A percentile compares a stretch with the other conserved stretches of the same genome.
Evolutionary conservation across 2,797 vertebrate genomes (phyloP).

Genomic region (Coccyzus lansbergi): DNA sequence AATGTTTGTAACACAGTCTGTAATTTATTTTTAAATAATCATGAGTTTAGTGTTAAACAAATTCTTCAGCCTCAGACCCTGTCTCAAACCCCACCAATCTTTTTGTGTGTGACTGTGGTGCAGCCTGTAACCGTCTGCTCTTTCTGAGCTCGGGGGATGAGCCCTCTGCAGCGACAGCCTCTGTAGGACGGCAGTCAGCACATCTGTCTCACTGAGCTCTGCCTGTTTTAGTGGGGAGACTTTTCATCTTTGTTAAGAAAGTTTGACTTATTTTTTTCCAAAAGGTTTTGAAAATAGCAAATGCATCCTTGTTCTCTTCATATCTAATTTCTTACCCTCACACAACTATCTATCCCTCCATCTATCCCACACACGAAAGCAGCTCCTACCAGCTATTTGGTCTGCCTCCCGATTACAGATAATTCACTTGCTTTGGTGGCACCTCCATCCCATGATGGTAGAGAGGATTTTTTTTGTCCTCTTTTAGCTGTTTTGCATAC

Average conservation of each 20-base stretch:
- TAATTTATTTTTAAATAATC: conserved; percentile 35
- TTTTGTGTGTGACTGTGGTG: neutral
- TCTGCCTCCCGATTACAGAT: neutral
- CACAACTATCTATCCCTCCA: neutral
- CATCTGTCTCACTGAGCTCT: neutral
- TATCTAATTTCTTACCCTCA: accelerated
- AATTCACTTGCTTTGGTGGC: neutral
- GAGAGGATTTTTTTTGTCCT: neutral
- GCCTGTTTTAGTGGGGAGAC: accelerated
- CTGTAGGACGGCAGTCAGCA: neutral
- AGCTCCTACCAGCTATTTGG: neutral
- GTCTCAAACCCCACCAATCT: neutral
- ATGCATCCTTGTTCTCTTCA: accelerated
- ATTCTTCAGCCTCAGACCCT: neutral
- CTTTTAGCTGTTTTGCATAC: neutral
- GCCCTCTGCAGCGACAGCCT: neutral
- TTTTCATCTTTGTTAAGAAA: neutral
- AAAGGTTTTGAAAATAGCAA: neutral
- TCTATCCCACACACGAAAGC: neutral
- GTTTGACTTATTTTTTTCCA: neutral
- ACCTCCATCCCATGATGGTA: neutral
- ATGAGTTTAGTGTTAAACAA: neutral
- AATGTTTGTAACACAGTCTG: neutral
- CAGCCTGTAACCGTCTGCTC: neutral
- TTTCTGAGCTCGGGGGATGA: neutral